These are phyloP conservation scores for Malurus leucopterus DNA, from an alignment of 2,797 vertebrate species.

Conservation along the genomic window DNA sequence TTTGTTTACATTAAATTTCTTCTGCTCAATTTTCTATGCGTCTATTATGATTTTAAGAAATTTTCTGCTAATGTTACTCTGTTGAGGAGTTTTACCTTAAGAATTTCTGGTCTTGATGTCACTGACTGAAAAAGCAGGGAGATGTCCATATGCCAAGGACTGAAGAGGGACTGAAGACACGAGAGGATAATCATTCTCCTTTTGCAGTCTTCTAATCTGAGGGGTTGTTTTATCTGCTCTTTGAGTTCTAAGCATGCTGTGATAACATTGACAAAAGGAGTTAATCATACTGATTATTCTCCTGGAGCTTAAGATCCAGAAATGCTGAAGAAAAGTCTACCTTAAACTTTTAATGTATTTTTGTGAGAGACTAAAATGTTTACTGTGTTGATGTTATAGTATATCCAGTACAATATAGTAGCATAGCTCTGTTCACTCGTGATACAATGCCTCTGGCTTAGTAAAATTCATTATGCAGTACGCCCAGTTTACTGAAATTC, in stretches of 20 bases:
- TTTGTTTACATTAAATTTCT: background rate
- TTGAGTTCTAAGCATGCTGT: background rate
- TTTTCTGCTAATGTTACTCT: background rate
- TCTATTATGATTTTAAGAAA: background rate
- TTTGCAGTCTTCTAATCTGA: background rate
- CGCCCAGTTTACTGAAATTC: slow-evolving; percentile 50
- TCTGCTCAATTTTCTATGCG: background rate
- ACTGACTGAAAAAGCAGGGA: background rate
- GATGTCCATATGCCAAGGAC: background rate
- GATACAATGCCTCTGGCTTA: slow-evolving; percentile 13
- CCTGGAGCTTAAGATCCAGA: slow-evolving; percentile 7
- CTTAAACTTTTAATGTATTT: background rate
- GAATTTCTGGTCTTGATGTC: background rate
- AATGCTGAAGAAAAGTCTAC: background rate
- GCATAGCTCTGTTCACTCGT: background rate
- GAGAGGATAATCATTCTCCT: background rate
- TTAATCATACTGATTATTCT: background rate
- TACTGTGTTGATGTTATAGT: slow-evolving; percentile 2
- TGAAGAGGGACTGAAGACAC: too few relatives aligned
- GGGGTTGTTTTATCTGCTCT: background rate
- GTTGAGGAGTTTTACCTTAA: background rate
- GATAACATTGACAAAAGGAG: background rate
- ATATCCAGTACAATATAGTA: background rate
- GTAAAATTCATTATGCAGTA: slow-evolving; percentile 48
- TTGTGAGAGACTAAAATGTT: background rate